A percentile compares a stretch with the other conserved stretches of the same genome.
Conservation (phyloP, 2,113 vertebrate genomes). For the Pelecanus crispus region DNA sequence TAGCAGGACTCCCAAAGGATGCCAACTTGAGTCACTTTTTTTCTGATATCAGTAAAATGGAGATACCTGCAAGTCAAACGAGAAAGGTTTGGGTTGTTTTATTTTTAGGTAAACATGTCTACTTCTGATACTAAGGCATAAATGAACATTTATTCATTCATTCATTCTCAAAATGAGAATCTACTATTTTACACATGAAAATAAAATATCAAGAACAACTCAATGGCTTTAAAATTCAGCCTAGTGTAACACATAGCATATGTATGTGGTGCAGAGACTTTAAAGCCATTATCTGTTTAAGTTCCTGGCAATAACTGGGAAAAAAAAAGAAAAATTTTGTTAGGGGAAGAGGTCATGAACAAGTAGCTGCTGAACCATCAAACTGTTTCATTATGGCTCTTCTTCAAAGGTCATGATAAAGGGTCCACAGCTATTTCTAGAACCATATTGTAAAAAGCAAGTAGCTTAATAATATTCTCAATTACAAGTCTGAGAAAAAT, state of each 20-base stretch:
- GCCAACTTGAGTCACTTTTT: background rate
- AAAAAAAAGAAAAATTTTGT: background rate
- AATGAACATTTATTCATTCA: background rate
- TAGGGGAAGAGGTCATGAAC: background rate
- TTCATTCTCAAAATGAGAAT: background rate
- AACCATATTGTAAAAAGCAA: background rate
- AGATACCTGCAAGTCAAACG: slow-evolving; percentile 28
- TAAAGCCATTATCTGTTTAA: background rate
- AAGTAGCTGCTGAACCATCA: background rate
- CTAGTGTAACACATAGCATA: background rate
- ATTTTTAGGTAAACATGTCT: background rate
- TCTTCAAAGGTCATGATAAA: background rate
- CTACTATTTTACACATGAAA: background rate
- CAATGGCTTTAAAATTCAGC: background rate
- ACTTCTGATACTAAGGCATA: background rate
- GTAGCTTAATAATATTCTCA: background rate
- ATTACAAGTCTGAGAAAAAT: background rate
- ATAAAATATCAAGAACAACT: background rate
- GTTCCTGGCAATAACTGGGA: background rate
- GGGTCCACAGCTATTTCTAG: background rate
- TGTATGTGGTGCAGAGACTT: background rate
- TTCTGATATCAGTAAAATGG: background rate
- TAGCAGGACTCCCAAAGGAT: background rate
- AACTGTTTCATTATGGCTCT: background rate
- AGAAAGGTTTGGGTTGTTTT: background rate